A percentile compares a stretch with the other conserved stretches of the same genome.
These are phyloP conservation scores for Macrosteles quadrilineatus DNA, from an alignment of 1,140 invertebrate genomes.

Conservation along the genomic window DNA sequence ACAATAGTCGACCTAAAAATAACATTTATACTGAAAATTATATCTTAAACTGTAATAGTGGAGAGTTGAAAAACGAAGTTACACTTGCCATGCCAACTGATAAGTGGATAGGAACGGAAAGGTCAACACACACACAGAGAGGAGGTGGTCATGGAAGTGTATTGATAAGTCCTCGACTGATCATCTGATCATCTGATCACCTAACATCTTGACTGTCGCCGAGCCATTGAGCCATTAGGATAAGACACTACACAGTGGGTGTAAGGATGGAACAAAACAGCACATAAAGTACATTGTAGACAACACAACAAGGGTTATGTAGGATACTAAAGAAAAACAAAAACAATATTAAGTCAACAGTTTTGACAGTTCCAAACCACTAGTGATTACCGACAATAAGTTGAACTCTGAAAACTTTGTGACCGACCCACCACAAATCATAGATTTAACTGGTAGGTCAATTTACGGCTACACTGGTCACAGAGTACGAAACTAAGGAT, in stretches of 20 bases:
- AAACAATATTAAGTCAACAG: background rate
- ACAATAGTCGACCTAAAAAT: conserved; percentile 4
- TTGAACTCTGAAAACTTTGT: too few relatives aligned
- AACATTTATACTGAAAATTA: conserved; percentile 15
- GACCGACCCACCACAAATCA: too few relatives aligned
- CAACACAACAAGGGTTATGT: conserved; percentile 25
- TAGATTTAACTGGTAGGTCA: too few relatives aligned
- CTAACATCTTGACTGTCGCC: background rate
- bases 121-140: conserved; percentile 40
- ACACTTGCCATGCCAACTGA: conserved; percentile 39
- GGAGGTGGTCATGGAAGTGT: conserved; percentile 39
- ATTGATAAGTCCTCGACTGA: background rate
- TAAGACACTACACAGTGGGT: conserved; percentile 5
- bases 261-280: conserved; percentile 22
- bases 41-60: background rate
- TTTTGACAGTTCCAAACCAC: too few relatives aligned
- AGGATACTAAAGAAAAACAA: conserved; percentile 12
- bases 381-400: too few relatives aligned
- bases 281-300: conserved; percentile 26
- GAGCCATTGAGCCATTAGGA: background rate
- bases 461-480: too few relatives aligned
- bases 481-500: too few relatives aligned
- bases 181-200: too few relatives aligned
- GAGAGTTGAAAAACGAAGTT: background rate
- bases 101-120: conserved; percentile 32